phyloP scores from a whole-genome alignment of 2,113 vertebrate species.

The Xiphophorus maculatus region DNA sequence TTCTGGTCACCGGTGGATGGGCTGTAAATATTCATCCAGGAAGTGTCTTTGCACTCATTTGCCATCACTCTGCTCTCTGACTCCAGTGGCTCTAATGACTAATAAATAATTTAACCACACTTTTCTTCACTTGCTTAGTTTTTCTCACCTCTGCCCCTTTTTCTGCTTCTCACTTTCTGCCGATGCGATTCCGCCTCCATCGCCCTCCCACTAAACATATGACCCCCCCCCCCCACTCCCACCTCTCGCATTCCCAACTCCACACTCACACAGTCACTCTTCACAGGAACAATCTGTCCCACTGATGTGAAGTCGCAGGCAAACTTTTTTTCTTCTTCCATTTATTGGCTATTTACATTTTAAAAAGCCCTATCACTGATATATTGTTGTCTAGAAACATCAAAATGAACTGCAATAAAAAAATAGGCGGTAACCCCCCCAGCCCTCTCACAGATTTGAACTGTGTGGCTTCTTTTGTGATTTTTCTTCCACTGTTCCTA shows the following conservation, averaged over 20 bases:
- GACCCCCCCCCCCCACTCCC: slow-evolving; percentile 7
- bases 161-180: slow-evolving; percentile 31
- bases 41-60: not conserved
- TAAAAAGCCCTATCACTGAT: slow-evolving; percentile 59
- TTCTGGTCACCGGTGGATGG: slow-evolving; percentile 28
- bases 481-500: not conserved
- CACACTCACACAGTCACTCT: slow-evolving; percentile 36
- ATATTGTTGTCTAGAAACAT: slow-evolving; percentile 69
- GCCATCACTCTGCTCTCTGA: slow-evolving; percentile 5
- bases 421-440: slow-evolving; percentile 38
- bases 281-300: slow-evolving; percentile 74
- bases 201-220: slow-evolving; percentile 49
- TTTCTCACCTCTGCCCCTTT: slow-evolving; percentile 12
- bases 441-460: slow-evolving; percentile 16
- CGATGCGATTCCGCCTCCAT: slow-evolving; percentile 23
- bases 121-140: slow-evolving; percentile 27
- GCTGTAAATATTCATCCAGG: not conserved
- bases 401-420: slow-evolving; percentile 49
- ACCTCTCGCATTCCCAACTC: not conserved
- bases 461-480: slow-evolving; percentile 2
- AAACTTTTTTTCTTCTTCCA: slow-evolving; percentile 43
- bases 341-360: slow-evolving; percentile 66
- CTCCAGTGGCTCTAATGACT: slow-evolving; percentile 19
- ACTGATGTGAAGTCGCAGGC: slow-evolving; percentile 55
- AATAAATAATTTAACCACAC: slow-evolving; percentile 48